These are phyloP conservation scores for Drosophila takahashii DNA, from an alignment of 1,140 invertebrate species.

Conservation along the genomic window DNA sequence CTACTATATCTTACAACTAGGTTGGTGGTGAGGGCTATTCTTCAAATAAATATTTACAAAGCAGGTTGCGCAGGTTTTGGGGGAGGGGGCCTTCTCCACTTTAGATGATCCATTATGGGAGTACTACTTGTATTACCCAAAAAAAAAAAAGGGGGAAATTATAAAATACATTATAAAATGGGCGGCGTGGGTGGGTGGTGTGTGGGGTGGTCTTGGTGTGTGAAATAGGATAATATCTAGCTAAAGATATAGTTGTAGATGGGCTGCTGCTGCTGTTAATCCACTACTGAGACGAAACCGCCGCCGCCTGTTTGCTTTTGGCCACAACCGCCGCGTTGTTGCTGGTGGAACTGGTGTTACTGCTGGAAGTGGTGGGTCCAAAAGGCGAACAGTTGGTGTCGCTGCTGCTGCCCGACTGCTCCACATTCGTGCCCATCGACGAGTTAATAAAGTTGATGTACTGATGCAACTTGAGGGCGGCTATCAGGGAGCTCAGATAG, in stretches of 20 bases:
- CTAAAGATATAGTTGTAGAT: slow-evolving; percentile 22
- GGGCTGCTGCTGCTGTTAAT: background rate
- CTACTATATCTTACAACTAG: slow-evolving; percentile 62
- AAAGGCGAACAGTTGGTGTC: slow-evolving; percentile 61
- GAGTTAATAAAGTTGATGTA: slow-evolving; percentile 86
- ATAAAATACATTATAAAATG: slow-evolving; percentile 28
- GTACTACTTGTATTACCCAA: slow-evolving; percentile 8
- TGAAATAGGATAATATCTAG: slow-evolving; percentile 25
- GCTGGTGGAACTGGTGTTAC: slow-evolving; percentile 14
- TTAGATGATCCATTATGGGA: slow-evolving; percentile 8
- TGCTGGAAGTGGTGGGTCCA: slow-evolving; percentile 36
- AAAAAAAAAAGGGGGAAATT: slow-evolving; percentile 32
- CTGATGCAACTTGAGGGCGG: slow-evolving; percentile 87
- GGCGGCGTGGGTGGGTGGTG: slow-evolving; percentile 9
- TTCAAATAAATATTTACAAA: slow-evolving; percentile 82
- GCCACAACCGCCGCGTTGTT: background rate
- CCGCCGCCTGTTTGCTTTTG: slow-evolving; percentile 49
- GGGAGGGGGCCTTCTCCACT: slow-evolving; percentile 12
- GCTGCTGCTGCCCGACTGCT: slow-evolving; percentile 61
- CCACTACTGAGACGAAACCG: slow-evolving; percentile 31
- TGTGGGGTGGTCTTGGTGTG: background rate
- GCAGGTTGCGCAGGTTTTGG: slow-evolving; percentile 19
- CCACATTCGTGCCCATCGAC: slow-evolving; percentile 83
- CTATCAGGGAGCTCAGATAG: slow-evolving; percentile 87
- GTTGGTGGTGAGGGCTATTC: slow-evolving; percentile 37